Evolutionary conservation across 2,797 vertebrate genomes (phyloP), one percentile per base, ranked within the genome.

Genomic region (Pangasius sanitwongsei): DNA sequence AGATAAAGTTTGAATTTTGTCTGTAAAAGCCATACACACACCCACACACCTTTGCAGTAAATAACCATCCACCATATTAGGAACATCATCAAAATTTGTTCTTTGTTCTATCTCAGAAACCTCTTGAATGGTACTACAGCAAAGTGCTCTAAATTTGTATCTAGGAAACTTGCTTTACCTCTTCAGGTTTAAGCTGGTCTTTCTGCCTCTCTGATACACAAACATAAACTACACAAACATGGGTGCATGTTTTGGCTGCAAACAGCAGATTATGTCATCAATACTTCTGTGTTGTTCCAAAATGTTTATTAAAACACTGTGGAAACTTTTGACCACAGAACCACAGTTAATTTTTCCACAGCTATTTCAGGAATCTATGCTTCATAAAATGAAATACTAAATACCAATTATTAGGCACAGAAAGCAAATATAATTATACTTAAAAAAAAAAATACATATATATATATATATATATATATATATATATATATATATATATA

Each of bases 241-340:
- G 81, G 34, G 57, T 41, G 37, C 34, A 63, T 83, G 81, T 83
- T 83, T 83, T 83, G 57, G 57, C 37, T 83, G 59, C 81, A 83
- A 20, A 83, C 81, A 63, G 12, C 34, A 61, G 57, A 83, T 82
- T 82, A 82, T 61, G 25, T 82, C 80, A 82, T 12, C 31, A 83
- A 3, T 37, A 83, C 23, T 61, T 63, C 9, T 41, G 20, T 61
- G 25, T 41, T 61, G 23, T 61, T 59, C 57, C 23, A 63, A 31
- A 80, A 80, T 55, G 77, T 80, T 80, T 55, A 80, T 80, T 55
- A 80, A 80, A 80, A 34, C 77, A 80, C 50, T 55, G 16, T 78
- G 75, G 75, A 78, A 53, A 16, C 37, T 53, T 78, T 31, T 16
- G n/a, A 55, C 7, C 50, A 55, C 15, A 31, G 28, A 55, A 55